Conservation (phyloP, 2,113 vertebrate species). For the Melanerpes aurifrons region DNA sequence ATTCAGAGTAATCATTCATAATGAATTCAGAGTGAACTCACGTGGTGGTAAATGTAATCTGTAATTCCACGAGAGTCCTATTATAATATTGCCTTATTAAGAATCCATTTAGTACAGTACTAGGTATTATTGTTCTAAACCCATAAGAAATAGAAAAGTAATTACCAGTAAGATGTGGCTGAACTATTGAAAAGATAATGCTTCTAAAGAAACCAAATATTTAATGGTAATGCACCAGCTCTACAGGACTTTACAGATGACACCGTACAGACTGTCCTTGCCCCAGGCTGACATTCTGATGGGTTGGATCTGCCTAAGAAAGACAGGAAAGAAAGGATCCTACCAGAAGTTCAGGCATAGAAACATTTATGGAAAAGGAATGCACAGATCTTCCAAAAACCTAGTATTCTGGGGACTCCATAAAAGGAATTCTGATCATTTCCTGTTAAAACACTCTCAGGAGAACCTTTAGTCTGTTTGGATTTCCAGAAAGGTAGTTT, state of each 20-base stretch:
- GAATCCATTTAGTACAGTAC: conserved; percentile 49
- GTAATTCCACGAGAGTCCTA: conserved; percentile 58
- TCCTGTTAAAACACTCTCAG: neutral
- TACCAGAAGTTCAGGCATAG: neutral
- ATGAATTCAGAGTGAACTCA: conserved; percentile 73
- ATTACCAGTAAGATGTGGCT: conserved; percentile 5
- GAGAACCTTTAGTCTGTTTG: neutral
- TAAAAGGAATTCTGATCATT: neutral
- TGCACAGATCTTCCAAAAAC: neutral
- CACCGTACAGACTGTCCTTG: neutral
- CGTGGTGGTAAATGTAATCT: conserved; percentile 59
- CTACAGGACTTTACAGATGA: neutral
- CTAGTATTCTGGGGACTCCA: accelerated
- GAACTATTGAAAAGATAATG: neutral
- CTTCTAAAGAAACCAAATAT: neutral
- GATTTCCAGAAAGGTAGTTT: neutral
- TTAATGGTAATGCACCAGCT: neutral
- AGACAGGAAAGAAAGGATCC: neutral
- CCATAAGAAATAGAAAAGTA: conserved; percentile 48
- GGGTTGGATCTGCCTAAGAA: neutral
- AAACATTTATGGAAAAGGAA: neutral
- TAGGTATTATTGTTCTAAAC: conserved; percentile 31
- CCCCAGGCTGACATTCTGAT: neutral
- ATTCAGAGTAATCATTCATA: conserved; percentile 57
- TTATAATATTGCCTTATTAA: conserved; percentile 59